Evolutionary conservation across 1,140 invertebrate species (phyloP), one percentile per base, ranked within the genome.

Genomic region (Drosophila bocqueti): DNA sequence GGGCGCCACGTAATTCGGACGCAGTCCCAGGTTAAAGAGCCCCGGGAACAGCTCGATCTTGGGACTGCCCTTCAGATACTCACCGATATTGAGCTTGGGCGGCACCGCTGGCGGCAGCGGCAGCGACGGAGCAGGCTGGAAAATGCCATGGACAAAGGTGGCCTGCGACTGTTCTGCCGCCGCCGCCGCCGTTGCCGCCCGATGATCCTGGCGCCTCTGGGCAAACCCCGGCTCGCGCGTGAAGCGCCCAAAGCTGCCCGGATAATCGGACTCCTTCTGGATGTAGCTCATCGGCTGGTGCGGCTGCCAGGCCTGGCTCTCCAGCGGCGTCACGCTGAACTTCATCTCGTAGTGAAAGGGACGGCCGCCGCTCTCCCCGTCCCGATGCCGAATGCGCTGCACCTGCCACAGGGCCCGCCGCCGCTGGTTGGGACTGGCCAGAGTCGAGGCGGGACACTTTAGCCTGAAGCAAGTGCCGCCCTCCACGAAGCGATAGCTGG

Each of bases 261-360:
- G 92, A 75, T 93, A 93, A 54, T 93, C 92, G 16, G 81, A 52
- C 57, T 93, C 91, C 50, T 83, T 83, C 21, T 93, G 84, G 36
- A 93, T 92, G 66, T 81, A 93, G 52, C 72, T 84, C 74, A 73
- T 74, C 43, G 31, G 71, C 0, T 45, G 54, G 8, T 91, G 79
- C 38, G 71, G 72, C 61, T 76, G 61, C 71, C 77, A 81, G 8
- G 64, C 46, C 34, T 61, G 1, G 31, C 13, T 5, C 18, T 55
- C 65, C 64, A 91, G 42, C 8, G 95, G 95, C 15, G 94, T 94
- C 15, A 96, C 94, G 16, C 94, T 95, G 81, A 95, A 95, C 76
- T 95, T 95, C 67, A 95, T 92, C 83, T 96, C 95, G 79, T 95
- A 95, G 71, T 94, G 93, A 81, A 94, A 94, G 93, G 13, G 85